Evolutionary conservation across 2,888 invertebrate species (phyloP), one percentile per base, ranked within the genome.

Genomic region (Hirtodrosophila cameraria): DNA sequence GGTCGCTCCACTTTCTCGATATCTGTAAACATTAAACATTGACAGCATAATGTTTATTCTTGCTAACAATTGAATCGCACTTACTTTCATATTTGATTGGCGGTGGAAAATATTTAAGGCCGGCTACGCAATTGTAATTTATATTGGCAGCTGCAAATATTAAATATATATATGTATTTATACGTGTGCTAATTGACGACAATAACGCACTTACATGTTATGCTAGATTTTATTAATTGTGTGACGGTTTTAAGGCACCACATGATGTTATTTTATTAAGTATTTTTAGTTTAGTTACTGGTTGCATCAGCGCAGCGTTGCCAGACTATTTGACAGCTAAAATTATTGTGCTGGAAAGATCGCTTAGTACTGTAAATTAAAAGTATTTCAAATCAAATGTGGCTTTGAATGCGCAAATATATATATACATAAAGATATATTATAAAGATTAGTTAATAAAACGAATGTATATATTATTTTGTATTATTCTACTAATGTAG

Each of bases 1-100:
- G 92, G 92, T 52, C 94, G 93, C 58, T 96, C 96, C 7, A 95
- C 94, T 77, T 95, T 92, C 88, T 94, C 93, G 82, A 96, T 92
- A 89, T 94, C 96, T 96, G 59, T 5, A 54, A 43, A 12, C 2
- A 28, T 7, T n/a, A n/a, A n/a, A n/a, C n/a, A n/a, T n/a, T n/a
- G n/a, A n/a, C n/a, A n/a, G n/a, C n/a, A n/a, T n/a, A n/a, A n/a
- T n/a, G n/a, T n/a, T n/a, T n/a, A n/a, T n/a, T n/a, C n/a, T n/a
- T n/a, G n/a, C n/a, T n/a, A 20, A 20, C 18, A 3, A 3, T 20
- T 20, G 2, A n/a, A 33, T 13, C 12, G 6, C 9, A 7, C 46
- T 54, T 59, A 58, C 58, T 59, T 58, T 59, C 59, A 58, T 59
- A 59, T 58, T 93, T 93, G 63, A 92, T 92, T 8, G 95, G 95